Evolutionary conservation across 2,888 invertebrate genomes (phyloP), one percentile per base, ranked within the genome.

Genomic region (Campoplex nolae): DNA sequence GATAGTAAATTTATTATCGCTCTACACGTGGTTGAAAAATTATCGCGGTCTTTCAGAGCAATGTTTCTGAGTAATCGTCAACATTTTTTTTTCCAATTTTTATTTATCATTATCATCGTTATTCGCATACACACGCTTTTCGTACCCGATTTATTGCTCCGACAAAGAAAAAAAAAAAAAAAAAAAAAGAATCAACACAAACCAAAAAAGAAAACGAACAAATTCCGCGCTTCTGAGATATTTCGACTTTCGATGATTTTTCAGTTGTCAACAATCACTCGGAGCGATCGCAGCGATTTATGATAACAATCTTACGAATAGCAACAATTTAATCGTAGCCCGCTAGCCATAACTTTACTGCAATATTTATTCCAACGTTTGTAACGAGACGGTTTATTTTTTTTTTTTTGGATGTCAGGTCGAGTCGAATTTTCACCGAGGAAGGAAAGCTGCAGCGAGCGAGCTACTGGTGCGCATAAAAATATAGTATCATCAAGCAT

Each of bases 301-400:
- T 93, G 94, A 93, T 92, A 94, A 94, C 93, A 94, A 93, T 93
- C 93, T 94, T 94, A 94, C 91, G 93, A 93, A 92, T 93, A 94
- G 93, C 92, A 94, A 94, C 94, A 94, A 93, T 93, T 92, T 90
- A 92, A 92, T 92, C 90, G 91, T 92, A 92, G 92, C 89, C 92
- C 93, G 92, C 86, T 90, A 89, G 92, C 90, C 91, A 93, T 90
- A 92, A 92, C 90, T 91, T 89, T 90, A 87, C 89, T 90, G 87
- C 87, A 28, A 45, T 48, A 18, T 58, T 62, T 16, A 11, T 65
- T 83, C 65, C 32, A 58, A 7, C 54, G 23, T 13, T 78, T 42
- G 38, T 73, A 76, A 13, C 42, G 35, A n/a, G 54, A 35, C n/a
- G 56, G 70, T 38, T 75, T 28, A n/a, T 54, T 58, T 51, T 74